phyloP scores from a whole-genome alignment of 1,140 invertebrate genomes.

The Cydia splendana region DNA sequence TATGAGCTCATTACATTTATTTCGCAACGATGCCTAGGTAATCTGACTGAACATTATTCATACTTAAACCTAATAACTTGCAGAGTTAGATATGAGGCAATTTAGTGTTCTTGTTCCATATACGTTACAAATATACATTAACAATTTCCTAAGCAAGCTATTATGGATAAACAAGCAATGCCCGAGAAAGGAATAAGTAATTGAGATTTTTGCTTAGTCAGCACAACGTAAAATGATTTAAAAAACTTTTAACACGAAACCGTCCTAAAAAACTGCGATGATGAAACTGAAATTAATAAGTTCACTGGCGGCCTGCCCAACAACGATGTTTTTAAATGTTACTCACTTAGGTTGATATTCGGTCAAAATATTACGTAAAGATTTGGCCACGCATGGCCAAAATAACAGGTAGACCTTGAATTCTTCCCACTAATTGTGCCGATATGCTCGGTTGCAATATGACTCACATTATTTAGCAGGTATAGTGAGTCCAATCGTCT shows the following conservation, averaged over 20 bases:
- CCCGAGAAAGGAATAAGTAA: neutral
- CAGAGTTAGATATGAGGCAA: conserved; percentile 26
- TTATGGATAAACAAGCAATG: neutral
- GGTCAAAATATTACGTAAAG: conserved; percentile 10
- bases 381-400: conserved; percentile 21
- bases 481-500: neutral
- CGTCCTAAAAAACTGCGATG: neutral
- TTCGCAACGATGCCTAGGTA: conserved; percentile 27
- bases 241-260: neutral
- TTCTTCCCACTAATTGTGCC: conserved; percentile 5
- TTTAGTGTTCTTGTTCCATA: conserved; percentile 26
- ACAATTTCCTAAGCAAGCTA: conserved; percentile 22
- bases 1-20: conserved; percentile 28
- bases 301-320: neutral
- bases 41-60: conserved; percentile 31
- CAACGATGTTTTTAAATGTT: neutral
- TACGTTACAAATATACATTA: conserved; percentile 28
- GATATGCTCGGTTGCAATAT: conserved; percentile 11
- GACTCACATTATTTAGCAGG: conserved; percentile 20
- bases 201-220: neutral
- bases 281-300: conserved; percentile 28
- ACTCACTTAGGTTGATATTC: neutral
- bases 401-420: conserved; percentile 30
- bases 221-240: too few relatives aligned
- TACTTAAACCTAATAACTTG: conserved; percentile 32